These are phyloP conservation scores for Microtus pennsylvanicus DNA, from an alignment of 2,113 vertebrate genomes.

Conservation along the genomic window DNA sequence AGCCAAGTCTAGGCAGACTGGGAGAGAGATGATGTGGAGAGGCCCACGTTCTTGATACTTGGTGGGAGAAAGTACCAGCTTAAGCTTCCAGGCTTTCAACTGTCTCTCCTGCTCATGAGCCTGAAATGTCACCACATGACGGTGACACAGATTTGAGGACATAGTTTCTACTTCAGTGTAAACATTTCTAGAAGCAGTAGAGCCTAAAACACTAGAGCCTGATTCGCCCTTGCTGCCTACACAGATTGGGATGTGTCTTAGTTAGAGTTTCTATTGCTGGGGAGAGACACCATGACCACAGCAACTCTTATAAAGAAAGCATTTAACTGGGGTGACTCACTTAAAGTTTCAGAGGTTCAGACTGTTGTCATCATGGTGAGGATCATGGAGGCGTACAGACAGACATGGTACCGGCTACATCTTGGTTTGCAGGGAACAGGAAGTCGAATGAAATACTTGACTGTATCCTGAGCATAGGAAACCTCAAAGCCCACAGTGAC, in stretches of 20 bases:
- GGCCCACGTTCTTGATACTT: accelerated
- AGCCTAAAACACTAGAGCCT: not conserved
- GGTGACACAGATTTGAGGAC: not conserved
- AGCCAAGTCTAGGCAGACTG: not conserved
- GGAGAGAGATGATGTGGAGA: not conserved
- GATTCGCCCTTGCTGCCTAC: accelerated
- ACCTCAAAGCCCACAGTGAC: not conserved
- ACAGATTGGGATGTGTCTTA: too few relatives aligned
- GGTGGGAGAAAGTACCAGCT: not conserved
- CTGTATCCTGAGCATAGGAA: not conserved
- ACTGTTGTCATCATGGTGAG: too few relatives aligned
- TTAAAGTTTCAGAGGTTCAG: too few relatives aligned
- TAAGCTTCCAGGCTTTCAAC: not conserved
- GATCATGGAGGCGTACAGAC: too few relatives aligned
- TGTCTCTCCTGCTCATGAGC: not conserved
- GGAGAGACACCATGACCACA: too few relatives aligned
- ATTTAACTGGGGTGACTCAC: too few relatives aligned
- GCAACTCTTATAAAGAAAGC: too few relatives aligned
- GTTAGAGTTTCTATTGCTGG: too few relatives aligned
- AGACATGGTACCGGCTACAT: too few relatives aligned
- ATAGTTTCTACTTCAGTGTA: not conserved
- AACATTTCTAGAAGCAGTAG: not conserved
- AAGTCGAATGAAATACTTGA: too few relatives aligned
- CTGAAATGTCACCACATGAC: not conserved
- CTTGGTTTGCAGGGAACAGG: too few relatives aligned